Evolutionary conservation across 2,888 invertebrate species (phyloP).

Genomic region (Nomada lathburiana): DNA sequence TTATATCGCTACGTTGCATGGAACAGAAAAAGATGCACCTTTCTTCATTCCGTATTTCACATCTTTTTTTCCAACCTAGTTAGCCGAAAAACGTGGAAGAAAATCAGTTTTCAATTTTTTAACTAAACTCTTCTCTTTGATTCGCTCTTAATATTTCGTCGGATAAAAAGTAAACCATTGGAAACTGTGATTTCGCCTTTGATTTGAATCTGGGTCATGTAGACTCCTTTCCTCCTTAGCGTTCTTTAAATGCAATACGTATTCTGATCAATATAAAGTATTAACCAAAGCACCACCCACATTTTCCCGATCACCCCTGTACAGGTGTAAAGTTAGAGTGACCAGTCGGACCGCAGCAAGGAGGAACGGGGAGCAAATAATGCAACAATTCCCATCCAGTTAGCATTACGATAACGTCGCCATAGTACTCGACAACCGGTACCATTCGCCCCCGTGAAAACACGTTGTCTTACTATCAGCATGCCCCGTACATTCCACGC

Average conservation of each 20-base stretch:
- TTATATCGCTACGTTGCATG: background rate
- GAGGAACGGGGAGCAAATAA: conserved; percentile 31
- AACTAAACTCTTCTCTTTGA: too few relatives aligned
- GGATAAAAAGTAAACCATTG: too few relatives aligned
- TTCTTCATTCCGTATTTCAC: background rate
- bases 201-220: too few relatives aligned
- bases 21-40: background rate
- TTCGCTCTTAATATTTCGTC: too few relatives aligned
- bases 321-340: background rate
- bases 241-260: too few relatives aligned
- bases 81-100: too few relatives aligned
- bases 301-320: background rate
- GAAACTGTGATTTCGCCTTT: too few relatives aligned
- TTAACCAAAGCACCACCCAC: background rate
- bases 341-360: conserved; percentile 5
- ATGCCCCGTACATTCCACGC: conserved; percentile 30
- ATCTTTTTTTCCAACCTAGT: background rate
- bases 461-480: conserved; percentile 43
- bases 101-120: too few relatives aligned
- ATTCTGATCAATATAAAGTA: background rate
- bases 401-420: conserved; percentile 53
- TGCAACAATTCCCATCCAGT: conserved; percentile 31
- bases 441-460: conserved; percentile 34
- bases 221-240: too few relatives aligned
- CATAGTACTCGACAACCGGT: conserved; percentile 39